Percentiles rank a stretch among this genome's conserved stretches.
phyloP scores from a whole-genome alignment of 2,797 vertebrate genomes.

The Bradypus variegatus region DNA sequence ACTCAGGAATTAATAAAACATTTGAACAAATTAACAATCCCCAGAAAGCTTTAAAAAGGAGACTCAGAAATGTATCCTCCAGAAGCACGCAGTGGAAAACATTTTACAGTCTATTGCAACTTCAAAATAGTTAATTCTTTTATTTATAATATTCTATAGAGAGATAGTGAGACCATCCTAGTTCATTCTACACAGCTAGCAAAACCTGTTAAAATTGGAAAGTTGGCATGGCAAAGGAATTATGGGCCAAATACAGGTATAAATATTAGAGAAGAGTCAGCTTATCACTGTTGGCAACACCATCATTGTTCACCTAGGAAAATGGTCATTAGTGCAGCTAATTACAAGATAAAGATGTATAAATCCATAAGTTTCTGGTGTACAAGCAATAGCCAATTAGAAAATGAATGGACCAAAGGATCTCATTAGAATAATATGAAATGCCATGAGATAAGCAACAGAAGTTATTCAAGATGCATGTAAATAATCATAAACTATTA shows the following conservation, averaged over 20 bases:
- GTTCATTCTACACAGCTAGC: not conserved
- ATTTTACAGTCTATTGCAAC: not conserved
- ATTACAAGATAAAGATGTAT: not conserved
- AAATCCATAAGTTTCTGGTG: not conserved
- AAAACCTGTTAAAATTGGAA: not conserved
- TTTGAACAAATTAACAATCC: not conserved
- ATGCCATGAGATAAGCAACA: not conserved
- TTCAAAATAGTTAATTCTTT: not conserved
- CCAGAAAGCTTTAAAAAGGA: not conserved
- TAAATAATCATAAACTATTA: not conserved
- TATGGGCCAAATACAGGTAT: not conserved
- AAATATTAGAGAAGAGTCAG: constrained; percentile 1
- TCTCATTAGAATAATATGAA: constrained; percentile 6
- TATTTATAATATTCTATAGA: not conserved
- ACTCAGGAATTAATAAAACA: constrained; percentile 31
- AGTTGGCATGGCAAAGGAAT: not conserved
- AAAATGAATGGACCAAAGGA: not conserved
- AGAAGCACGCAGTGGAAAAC: not conserved
- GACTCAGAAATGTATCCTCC: not conserved
- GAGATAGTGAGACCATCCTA: not conserved
- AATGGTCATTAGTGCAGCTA: not conserved
- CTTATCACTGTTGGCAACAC: not conserved
- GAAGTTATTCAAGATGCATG: constrained; percentile 8
- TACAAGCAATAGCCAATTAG: not conserved
- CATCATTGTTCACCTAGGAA: constrained; percentile 15